phyloP scores from a whole-genome alignment of 1,140 invertebrate genomes.

The Bombus pyrosoma region DNA sequence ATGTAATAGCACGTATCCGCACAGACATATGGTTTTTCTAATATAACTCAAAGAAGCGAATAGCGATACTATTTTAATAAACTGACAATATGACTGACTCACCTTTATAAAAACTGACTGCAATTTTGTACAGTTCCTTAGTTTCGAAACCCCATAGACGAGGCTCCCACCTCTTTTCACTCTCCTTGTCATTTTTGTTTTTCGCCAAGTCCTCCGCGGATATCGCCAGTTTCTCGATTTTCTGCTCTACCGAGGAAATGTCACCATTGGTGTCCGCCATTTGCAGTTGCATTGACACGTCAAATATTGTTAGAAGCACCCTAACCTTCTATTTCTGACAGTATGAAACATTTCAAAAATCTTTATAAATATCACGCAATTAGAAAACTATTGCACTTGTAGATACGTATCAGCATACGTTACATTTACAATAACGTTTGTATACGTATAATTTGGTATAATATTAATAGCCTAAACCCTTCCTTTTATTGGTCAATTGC shows the following conservation, averaged over 20 bases:
- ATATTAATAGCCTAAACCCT: background rate
- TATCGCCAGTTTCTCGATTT: constrained; percentile 72
- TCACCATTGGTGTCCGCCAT: constrained; percentile 76
- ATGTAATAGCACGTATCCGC: background rate
- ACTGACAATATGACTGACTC: constrained; percentile 63
- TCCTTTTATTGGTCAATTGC: background rate
- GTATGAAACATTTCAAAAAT: background rate
- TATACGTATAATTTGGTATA: background rate
- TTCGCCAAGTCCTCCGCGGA: constrained; percentile 55
- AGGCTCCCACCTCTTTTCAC: constrained; percentile 63
- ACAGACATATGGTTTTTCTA: background rate
- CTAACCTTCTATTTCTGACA: constrained; percentile 13
- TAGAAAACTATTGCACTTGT: background rate
- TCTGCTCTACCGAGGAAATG: constrained; percentile 70
- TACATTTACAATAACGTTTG: background rate
- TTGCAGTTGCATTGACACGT: constrained; percentile 74
- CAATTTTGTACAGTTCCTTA: constrained; percentile 92
- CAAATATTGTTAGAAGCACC: constrained; percentile 57
- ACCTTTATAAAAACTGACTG: constrained; percentile 95
- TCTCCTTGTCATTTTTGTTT: constrained; percentile 42
- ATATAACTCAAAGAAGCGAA: background rate
- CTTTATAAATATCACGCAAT: background rate
- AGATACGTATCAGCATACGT: background rate
- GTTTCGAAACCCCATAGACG: constrained; percentile 79
- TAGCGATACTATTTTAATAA: background rate